Evolutionary conservation across 23 tunicate genomes (phyloP).

Genomic region (Diplosoma virens): DNA sequence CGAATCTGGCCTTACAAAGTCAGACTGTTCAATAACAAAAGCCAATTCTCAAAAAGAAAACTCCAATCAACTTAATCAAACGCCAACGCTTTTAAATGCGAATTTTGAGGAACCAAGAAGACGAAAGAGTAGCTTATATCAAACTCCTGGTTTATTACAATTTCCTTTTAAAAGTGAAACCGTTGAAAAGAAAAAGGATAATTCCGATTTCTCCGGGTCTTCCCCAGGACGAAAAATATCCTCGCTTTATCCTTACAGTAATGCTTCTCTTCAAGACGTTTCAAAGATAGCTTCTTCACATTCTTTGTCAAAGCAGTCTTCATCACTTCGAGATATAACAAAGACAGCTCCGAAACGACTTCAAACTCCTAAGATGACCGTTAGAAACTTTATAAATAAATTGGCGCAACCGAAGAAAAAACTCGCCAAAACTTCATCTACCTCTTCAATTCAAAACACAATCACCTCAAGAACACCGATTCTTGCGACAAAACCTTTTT

Average conservation of each 20-base stretch:
- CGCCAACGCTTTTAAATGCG: not conserved
- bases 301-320: not conserved
- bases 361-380: not conserved
- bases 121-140: slow-evolving; percentile 20
- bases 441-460: not conserved
- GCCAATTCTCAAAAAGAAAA: no score
- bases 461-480: not conserved
- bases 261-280: not conserved
- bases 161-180: no score
- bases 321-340: not conserved
- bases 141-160: not conserved
- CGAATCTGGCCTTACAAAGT: no score
- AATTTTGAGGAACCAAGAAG: not conserved
- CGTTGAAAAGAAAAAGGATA: no score
- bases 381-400: not conserved
- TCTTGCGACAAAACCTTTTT: not conserved
- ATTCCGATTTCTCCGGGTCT: no score
- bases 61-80: no score
- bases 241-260: not conserved
- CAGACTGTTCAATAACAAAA: no score
- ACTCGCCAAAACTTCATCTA: not conserved
- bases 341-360: not conserved
- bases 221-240: not conserved
- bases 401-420: slow-evolving; percentile 2
- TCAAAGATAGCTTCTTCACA: not conserved